These are phyloP conservation scores for Eleginops maclovinus DNA, from an alignment of 2,113 vertebrate species.

Conservation along the genomic window DNA sequence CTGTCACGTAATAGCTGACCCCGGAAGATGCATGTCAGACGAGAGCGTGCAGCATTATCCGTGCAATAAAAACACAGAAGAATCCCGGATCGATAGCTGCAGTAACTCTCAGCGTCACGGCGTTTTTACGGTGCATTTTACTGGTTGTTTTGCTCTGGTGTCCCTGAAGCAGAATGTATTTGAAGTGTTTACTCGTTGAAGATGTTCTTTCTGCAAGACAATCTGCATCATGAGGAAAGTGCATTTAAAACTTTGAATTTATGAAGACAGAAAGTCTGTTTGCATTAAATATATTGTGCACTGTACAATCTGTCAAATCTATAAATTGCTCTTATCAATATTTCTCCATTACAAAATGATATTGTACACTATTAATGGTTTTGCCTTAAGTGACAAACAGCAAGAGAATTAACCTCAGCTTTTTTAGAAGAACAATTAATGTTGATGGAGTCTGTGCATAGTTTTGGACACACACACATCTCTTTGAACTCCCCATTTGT, in stretches of 20 bases:
- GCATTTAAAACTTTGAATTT: neutral
- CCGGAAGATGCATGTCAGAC: conserved; percentile 12
- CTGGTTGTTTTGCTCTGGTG: conserved; percentile 21
- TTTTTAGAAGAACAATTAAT: too few species aligned
- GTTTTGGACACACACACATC: neutral
- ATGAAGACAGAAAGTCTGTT: neutral
- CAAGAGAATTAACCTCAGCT: neutral
- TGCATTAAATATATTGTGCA: neutral
- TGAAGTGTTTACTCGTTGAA: neutral
- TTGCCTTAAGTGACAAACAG: neutral
- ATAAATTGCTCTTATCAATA: neutral
- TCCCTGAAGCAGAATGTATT: conserved; percentile 2
- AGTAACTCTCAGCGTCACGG: neutral
- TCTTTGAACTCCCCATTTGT: neutral
- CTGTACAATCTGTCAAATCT: neutral
- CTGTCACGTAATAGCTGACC: too few species aligned
- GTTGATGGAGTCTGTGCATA: neutral
- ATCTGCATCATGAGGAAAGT: neutral
- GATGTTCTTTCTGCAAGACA: neutral
- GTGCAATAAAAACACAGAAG: conserved; percentile 12
- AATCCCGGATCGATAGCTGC: conserved; percentile 27
- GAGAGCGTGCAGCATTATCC: conserved; percentile 1
- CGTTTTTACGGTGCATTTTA: conserved; percentile 36
- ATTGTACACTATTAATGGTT: neutral
- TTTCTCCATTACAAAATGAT: neutral